phyloP scores from a whole-genome alignment of 2,888 invertebrate genomes.

The Cephus sareptanus region DNA sequence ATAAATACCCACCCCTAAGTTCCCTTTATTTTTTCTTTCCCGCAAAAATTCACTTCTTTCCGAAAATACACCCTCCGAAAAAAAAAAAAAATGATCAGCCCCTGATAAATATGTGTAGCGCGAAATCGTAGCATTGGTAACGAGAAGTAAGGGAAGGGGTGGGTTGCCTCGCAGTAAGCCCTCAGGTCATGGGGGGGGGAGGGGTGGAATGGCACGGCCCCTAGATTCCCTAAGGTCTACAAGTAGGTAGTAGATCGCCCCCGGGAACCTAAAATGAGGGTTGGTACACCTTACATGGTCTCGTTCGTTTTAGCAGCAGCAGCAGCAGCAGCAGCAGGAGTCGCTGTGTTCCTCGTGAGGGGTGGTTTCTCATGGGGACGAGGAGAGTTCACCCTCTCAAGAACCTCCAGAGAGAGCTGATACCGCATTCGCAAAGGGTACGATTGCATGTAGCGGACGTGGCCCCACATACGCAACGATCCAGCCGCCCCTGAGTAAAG shows the following conservation, averaged over 20 bases:
- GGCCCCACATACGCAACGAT: conserved; percentile 11
- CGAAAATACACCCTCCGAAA: neutral
- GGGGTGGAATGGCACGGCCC: neutral
- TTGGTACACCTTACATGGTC: neutral
- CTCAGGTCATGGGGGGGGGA: neutral
- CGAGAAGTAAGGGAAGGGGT: neutral
- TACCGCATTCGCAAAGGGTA: conserved; percentile 14
- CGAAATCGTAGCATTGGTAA: neutral
- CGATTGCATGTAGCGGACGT: conserved; percentile 12
- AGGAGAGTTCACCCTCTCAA: neutral
- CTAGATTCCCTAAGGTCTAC: neutral
- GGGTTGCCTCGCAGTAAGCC: neutral
- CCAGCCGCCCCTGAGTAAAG: conserved; percentile 1
- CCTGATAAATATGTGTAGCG: neutral
- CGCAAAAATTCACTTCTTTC: neutral
- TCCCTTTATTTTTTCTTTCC: no score
- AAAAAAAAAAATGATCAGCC: neutral
- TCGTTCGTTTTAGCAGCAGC: neutral
- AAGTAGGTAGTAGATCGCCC: neutral
- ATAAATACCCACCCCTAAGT: neutral
- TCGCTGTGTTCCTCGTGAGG: neutral
- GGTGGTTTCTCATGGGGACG: neutral
- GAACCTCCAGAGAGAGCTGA: conserved; percentile 7
- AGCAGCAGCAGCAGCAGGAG: neutral
- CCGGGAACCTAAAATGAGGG: neutral